Evolutionary conservation across 2,797 vertebrate species (phyloP).

Genomic region (Eptatretus atami): DNA sequence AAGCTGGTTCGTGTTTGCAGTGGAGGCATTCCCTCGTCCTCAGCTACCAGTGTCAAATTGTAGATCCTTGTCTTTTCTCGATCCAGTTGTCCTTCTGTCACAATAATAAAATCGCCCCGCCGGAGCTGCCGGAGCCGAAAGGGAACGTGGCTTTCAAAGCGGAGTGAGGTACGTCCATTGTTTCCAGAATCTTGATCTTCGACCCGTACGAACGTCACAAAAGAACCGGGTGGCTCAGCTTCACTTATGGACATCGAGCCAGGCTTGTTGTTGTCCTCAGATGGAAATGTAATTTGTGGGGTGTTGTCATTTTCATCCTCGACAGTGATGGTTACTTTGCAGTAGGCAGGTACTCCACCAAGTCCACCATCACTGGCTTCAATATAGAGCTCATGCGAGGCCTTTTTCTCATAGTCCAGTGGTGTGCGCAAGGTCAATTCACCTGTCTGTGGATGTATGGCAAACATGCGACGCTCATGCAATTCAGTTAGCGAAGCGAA

Average conservation of each 20-base stretch:
- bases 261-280: conserved; percentile 28
- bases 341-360: conserved; percentile 74
- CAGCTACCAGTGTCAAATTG: conserved; percentile 53
- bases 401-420: conserved; percentile 72
- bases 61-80: conserved; percentile 83
- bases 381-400: conserved; percentile 57
- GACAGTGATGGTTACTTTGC: conserved; percentile 69
- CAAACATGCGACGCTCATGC: conserved; percentile 54
- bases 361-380: conserved; percentile 81
- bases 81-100: conserved; percentile 66
- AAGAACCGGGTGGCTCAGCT: conserved; percentile 49
- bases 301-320: conserved; percentile 65
- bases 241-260: conserved; percentile 34
- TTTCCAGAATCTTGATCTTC: conserved; percentile 61
- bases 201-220: conserved; percentile 72
- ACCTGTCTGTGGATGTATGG: conserved; percentile 44
- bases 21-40: conserved; percentile 31
- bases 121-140: conserved; percentile 71
- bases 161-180: conserved; percentile 63
- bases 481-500: conserved; percentile 71
- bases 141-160: conserved; percentile 57
- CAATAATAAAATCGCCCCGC: conserved; percentile 60
- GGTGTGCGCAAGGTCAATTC: conserved; percentile 56
- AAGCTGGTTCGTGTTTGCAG: conserved; percentile 51
- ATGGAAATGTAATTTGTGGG: conserved; percentile 81